phyloP scores from a whole-genome alignment of 2,888 invertebrate species.

The Magallana nippona region DNA sequence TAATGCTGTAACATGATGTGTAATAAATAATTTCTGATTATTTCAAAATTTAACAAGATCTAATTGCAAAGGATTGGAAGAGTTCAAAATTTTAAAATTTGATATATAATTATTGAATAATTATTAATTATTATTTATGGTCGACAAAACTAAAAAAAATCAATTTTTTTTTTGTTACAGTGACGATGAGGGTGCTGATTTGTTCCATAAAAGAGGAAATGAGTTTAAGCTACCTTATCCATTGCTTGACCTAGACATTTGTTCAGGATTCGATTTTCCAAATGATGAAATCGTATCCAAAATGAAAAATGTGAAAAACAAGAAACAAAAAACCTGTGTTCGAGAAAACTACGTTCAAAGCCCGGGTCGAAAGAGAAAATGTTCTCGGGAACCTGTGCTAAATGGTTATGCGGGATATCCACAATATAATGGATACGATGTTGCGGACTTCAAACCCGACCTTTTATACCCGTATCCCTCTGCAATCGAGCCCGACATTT shows the following conservation, averaged over 20 bases:
- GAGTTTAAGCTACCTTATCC: conserved; percentile 99
- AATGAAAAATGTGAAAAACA: conserved; percentile 85
- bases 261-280: conserved; percentile 74
- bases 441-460: conserved; percentile 75
- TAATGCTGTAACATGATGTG: too few species aligned
- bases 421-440: conserved; percentile 70
- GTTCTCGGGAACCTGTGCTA: conserved; percentile 62
- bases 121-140: too few species aligned
- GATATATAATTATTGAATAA: neutral
- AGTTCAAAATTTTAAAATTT: too few species aligned
- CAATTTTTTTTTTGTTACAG: conserved; percentile 82
- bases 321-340: conserved; percentile 95
- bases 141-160: neutral
- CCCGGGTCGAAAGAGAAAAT: conserved; percentile 86
- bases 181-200: conserved; percentile 98
- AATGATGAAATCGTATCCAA: conserved; percentile 74
- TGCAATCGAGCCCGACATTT: conserved; percentile 73
- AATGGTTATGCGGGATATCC: conserved; percentile 72
- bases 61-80: too few species aligned
- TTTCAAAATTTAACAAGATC: too few species aligned
- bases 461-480: conserved; percentile 74
- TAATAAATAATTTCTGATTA: too few species aligned
- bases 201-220: conserved; percentile 98
- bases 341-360: conserved; percentile 90
- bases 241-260: conserved; percentile 82